phyloP scores from a whole-genome alignment of 2,888 invertebrate species.

The Drosophila tripunctata region DNA sequence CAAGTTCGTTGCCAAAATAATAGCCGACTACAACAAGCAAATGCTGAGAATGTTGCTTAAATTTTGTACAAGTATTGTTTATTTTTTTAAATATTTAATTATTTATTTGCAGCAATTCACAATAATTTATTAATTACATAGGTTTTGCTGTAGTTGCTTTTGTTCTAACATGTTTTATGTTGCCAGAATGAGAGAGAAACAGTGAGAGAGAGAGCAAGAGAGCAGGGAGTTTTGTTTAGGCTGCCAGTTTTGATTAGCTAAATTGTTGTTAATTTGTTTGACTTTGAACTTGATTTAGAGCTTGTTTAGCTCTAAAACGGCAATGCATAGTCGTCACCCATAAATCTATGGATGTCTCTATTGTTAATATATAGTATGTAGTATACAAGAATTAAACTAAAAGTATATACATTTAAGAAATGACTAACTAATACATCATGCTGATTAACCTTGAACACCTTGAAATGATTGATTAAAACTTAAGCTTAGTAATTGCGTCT shows the following conservation, averaged over 20 bases:
- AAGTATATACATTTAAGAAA: not conserved
- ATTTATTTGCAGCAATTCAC: constrained; percentile 51
- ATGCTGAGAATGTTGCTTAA: constrained; percentile 25
- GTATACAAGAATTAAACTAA: not conserved
- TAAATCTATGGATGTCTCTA: constrained; percentile 20
- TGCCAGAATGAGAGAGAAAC: not conserved
- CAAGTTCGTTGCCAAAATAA: constrained; percentile 71
- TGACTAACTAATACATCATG: constrained; percentile 12
- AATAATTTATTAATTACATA: constrained; percentile 50
- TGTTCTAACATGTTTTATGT: constrained; percentile 66
- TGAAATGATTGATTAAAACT: not conserved
- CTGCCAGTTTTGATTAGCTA: constrained; percentile 62
- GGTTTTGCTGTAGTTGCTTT: constrained; percentile 19
- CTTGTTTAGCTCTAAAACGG: constrained; percentile 56
- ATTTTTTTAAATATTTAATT: constrained; percentile 37
- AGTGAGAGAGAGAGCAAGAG: not conserved
- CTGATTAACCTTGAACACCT: constrained; percentile 4
- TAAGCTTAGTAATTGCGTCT: not conserved
- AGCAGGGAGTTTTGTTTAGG: constrained; percentile 24
- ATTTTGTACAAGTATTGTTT: constrained; percentile 22
- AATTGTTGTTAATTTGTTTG: constrained; percentile 75
- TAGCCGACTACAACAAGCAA: constrained; percentile 25
- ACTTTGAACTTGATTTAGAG: constrained; percentile 78
- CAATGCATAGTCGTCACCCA: constrained; percentile 39
- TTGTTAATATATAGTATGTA: not conserved